Base-by-base conservation (phyloP, 2,797 vertebrate species). In the Cossypha heuglini region DNA sequence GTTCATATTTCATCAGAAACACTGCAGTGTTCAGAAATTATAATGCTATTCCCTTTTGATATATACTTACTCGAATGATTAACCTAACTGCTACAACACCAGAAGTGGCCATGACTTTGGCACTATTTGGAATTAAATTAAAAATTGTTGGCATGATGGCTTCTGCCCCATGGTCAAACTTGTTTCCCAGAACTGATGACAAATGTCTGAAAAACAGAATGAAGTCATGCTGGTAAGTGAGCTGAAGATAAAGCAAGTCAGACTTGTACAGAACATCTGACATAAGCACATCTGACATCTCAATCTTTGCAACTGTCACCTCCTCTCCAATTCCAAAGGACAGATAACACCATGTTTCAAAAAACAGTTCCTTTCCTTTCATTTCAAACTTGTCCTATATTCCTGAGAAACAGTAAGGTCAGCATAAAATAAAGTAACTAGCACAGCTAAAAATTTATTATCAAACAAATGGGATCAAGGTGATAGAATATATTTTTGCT, bases 31-130 rank as follows among this genome's bases (percentile, higher is more conserved):
- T 88, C 24, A 7, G 29, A 58, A 91, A 46, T 11, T 3, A 10
- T 13, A 88, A 45, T 20, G 38, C 16, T 38, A 38, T 33, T 81
- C 43, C 72, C 26, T 54, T 63, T 61, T 89, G 61, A 76, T 35
- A 58, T 15, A 74, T 67, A 98, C 98, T 98, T 96, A 99, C 99
- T 97, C 99, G 98, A 94, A 99, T 99, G 93, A 99, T 99, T 98
- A 99, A 98, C 92, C 99, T 98, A 92, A 99, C 99, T 93, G 98
- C 98, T 67, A 99, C 99, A 92, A 99, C 94, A 54, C 99, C 99
- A 20, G 99, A 99, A 26, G 99, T 99, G 96, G 99, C 99, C 98
- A 99, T 99, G 95, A 99, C 97, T 98, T 99, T 99, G 98, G 99
- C 99, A 97, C 99, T 99, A 97, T 99, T 99, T 33, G 99, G 99